Conservation (phyloP, 2,888 invertebrate species). For the Mimumesa dahlbomi region DNA sequence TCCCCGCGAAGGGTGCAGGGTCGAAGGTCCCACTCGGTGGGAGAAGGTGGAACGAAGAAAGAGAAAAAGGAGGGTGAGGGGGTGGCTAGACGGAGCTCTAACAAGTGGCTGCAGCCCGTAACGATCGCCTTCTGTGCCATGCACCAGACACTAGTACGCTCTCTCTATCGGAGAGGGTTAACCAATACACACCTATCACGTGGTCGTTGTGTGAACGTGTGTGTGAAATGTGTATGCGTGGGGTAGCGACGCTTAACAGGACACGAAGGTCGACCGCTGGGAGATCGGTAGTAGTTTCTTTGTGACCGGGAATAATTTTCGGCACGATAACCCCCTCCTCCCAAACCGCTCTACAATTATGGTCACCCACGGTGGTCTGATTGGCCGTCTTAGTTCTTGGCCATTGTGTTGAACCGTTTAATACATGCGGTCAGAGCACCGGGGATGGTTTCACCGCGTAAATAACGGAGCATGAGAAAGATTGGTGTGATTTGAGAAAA, state of each 20-base stretch:
- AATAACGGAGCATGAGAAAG: no score
- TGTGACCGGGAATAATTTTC: conserved; percentile 36
- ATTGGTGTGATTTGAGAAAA: no score
- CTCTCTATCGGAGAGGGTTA: conserved; percentile 53
- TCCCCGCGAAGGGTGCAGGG: conserved; percentile 12
- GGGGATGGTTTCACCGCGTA: no score
- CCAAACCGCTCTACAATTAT: no score
- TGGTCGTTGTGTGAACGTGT: no score
- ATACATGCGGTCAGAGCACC: no score
- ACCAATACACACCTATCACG: conserved; percentile 39
- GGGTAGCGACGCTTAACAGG: conserved; percentile 31
- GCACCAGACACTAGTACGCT: conserved; percentile 56
- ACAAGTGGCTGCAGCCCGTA: conserved; percentile 73
- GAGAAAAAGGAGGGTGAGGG: conserved; percentile 26
- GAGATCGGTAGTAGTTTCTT: conserved; percentile 26
- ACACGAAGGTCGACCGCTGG: conserved; percentile 42
- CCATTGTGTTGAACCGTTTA: no score
- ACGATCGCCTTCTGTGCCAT: conserved; percentile 69
- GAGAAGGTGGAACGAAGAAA: neutral
- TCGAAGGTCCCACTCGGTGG: conserved; percentile 40
- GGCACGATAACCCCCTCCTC: conserved; percentile 1
- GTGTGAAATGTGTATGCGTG: no score
- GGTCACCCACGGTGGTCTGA: conserved; percentile 1
- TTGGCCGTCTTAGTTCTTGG: no score
- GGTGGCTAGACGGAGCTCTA: conserved; percentile 68